Evolutionary conservation across 2,888 invertebrate species (phyloP).

Genomic region (Gortyna flavago): DNA sequence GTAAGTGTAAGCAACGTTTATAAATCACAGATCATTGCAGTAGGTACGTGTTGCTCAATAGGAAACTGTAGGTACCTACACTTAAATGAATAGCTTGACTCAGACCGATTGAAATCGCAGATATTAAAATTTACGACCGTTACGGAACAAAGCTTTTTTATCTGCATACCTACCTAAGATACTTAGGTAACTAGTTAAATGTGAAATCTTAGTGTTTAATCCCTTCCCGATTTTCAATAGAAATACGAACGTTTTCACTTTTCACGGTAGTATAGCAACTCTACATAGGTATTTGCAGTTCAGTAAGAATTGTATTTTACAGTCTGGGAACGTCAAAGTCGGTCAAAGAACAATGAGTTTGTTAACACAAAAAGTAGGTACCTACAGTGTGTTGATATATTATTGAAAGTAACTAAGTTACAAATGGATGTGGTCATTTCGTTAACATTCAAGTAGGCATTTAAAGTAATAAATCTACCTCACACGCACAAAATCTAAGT

Average conservation of each 20-base stretch:
- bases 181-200: not conserved
- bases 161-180: slow-evolving; percentile 1
- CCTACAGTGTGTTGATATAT: not conserved
- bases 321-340: slow-evolving; percentile 12
- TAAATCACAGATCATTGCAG: slow-evolving; percentile 5
- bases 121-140: slow-evolving; percentile 30
- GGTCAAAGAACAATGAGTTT: slow-evolving; percentile 27
- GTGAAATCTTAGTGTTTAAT: not conserved
- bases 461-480: not conserved
- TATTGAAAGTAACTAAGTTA: slow-evolving; percentile 12
- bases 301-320: slow-evolving; percentile 9
- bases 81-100: slow-evolving; percentile 10
- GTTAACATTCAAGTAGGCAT: not conserved
- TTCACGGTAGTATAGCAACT: not conserved
- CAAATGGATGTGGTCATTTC: not conserved
- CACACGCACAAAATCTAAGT: not conserved
- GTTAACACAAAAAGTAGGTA: slow-evolving; percentile 16
- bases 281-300: slow-evolving; percentile 1
- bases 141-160: slow-evolving; percentile 14
- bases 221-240: not conserved
- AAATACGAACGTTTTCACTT: slow-evolving; percentile 16
- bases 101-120: slow-evolving; percentile 14
- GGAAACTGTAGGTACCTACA: slow-evolving; percentile 11
- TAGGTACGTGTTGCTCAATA: slow-evolving; percentile 26
- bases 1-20: not conserved